Evolutionary conservation across 1,140 invertebrate species (phyloP).

Genomic region (Drosophila pruinosa): DNA sequence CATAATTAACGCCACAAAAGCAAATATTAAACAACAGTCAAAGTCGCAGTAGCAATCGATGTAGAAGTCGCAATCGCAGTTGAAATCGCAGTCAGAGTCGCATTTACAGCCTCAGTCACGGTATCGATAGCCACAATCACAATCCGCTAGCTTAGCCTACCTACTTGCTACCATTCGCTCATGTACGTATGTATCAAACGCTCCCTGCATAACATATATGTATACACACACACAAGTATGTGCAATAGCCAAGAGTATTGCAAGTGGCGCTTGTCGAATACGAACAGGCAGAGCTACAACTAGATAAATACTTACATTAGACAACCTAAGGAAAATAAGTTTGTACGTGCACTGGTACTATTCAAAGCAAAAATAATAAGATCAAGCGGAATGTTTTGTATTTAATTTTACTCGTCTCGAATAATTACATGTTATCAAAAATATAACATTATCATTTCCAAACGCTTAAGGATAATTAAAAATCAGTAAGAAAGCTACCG

Average conservation of each 20-base stretch:
- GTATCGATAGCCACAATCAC: slow-evolving; percentile 21
- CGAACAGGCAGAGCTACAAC: too few relatives aligned
- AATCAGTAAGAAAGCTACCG: too few relatives aligned
- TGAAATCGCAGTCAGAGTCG: not conserved
- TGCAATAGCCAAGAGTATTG: not conserved
- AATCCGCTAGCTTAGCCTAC: slow-evolving; percentile 14
- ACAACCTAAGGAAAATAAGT: too few relatives aligned
- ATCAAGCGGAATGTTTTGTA: too few relatives aligned
- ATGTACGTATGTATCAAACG: slow-evolving; percentile 43
- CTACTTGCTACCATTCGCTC: not conserved
- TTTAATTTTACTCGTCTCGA: too few relatives aligned
- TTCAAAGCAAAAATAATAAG: too few relatives aligned
- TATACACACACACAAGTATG: slow-evolving; percentile 3
- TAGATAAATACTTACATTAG: too few relatives aligned
- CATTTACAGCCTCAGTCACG: slow-evolving; percentile 22
- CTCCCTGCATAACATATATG: slow-evolving; percentile 28
- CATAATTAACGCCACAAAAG: slow-evolving; percentile 80
- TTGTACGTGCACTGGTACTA: too few relatives aligned
- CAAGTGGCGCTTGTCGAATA: slow-evolving; percentile 34
- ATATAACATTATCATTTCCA: too few relatives aligned
- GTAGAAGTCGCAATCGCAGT: not conserved
- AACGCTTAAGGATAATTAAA: too few relatives aligned
- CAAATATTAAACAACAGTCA: slow-evolving; percentile 70
- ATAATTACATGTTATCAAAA: too few relatives aligned
- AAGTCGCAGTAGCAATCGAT: slow-evolving; percentile 24